Evolutionary conservation across 2,888 invertebrate species (phyloP).

Genomic region (Aleiodes alternator): DNA sequence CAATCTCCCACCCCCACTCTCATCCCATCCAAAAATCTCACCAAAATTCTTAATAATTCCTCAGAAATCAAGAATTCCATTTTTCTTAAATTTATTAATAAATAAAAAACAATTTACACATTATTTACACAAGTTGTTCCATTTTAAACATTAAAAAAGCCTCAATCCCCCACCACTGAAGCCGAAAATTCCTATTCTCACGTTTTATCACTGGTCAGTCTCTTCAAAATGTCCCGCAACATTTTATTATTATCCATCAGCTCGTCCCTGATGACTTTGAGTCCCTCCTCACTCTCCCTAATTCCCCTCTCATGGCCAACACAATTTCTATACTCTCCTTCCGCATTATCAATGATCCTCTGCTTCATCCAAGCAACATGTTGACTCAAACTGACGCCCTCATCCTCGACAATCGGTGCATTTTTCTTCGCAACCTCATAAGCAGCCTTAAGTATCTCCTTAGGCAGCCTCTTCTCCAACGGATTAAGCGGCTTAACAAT

Average conservation of each 20-base stretch:
- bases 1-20: not conserved
- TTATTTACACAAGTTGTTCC: too few relatives aligned
- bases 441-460: conserved; percentile 74
- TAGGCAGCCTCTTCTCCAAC: conserved; percentile 75
- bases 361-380: conserved; percentile 62
- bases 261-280: conserved; percentile 66
- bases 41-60: conserved; percentile 19
- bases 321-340: conserved; percentile 56
- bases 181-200: conserved; percentile 5
- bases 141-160: not conserved
- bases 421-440: conserved; percentile 75
- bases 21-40: conserved; percentile 5
- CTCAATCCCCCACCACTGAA: not conserved
- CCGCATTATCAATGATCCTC: conserved; percentile 59
- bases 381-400: conserved; percentile 60
- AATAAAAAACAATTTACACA: not conserved
- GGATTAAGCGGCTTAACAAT: conserved; percentile 76
- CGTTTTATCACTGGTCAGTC: conserved; percentile 45
- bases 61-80: too few relatives aligned
- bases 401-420: conserved; percentile 61
- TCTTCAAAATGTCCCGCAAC: conserved; percentile 63
- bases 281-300: conserved; percentile 64
- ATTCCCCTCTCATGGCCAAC: conserved; percentile 63
- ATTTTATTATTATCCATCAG: conserved; percentile 66
- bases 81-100: not conserved